phyloP scores from a whole-genome alignment of 1,140 invertebrate species.

The Drosophila sp. region DNA sequence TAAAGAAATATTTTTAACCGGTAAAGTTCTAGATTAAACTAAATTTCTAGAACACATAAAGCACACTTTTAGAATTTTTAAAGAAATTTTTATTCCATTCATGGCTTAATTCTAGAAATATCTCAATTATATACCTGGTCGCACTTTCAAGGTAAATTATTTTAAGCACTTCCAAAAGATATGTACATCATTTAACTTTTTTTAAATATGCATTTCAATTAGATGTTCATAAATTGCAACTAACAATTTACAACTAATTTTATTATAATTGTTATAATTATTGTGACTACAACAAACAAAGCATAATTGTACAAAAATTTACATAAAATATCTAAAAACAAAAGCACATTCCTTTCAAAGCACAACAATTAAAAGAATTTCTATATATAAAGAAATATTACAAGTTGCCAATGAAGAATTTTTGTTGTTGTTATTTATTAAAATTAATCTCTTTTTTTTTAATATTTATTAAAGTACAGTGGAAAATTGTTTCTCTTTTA shows the following conservation, averaged over 20 bases:
- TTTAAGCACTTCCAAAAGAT: background rate
- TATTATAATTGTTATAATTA: constrained; percentile 18
- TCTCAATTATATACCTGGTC: background rate
- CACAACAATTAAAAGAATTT: constrained; percentile 71
- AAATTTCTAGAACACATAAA: background rate
- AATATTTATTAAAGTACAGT: constrained; percentile 48
- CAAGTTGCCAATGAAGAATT: constrained; percentile 43
- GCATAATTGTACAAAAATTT: constrained; percentile 65
- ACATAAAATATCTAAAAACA: constrained; percentile 83
- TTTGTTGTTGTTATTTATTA: constrained; percentile 24
- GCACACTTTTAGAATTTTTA: background rate
- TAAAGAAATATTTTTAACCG: background rate
- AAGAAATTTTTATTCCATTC: background rate
- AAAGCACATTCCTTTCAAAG: constrained; percentile 78
- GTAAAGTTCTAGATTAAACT: too few relatives aligned
- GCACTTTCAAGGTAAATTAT: background rate
- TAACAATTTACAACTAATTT: constrained; percentile 13
- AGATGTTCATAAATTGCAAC: too few relatives aligned
- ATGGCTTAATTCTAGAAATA: background rate
- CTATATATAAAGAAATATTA: constrained; percentile 46
- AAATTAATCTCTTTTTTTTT: constrained; percentile 49
- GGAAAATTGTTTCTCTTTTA: constrained; percentile 42
- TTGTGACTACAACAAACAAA: constrained; percentile 69
- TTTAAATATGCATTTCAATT: too few relatives aligned
- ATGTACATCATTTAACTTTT: background rate